phyloP scores from a whole-genome alignment of 1,140 invertebrate genomes.

The Drosophila insularis region DNA sequence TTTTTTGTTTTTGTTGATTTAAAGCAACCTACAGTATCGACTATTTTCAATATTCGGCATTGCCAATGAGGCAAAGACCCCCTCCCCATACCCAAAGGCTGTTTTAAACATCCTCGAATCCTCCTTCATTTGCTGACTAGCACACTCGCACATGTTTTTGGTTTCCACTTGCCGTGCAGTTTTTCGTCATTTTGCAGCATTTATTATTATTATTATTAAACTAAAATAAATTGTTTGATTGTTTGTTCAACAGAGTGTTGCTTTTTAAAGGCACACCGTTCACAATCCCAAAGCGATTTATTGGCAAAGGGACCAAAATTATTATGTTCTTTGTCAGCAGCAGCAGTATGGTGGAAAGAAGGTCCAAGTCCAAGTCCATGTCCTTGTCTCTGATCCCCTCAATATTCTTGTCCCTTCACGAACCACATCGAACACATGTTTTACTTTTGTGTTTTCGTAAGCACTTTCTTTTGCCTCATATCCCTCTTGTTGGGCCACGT shows the following conservation, averaged over 20 bases:
- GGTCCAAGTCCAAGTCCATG: not conserved
- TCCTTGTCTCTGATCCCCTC: not conserved
- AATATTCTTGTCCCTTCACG: not conserved
- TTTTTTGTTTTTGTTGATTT: constrained; percentile 12
- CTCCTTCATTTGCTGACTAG: not conserved
- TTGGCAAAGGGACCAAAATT: constrained; percentile 50
- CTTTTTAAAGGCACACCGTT: constrained; percentile 42
- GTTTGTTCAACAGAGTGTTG: constrained; percentile 65
- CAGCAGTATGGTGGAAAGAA: not conserved
- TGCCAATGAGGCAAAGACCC: constrained; percentile 26
- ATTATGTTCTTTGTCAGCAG: constrained; percentile 33
- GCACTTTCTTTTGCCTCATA: constrained; percentile 36
- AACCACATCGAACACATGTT: constrained; percentile 52
- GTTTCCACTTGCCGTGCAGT: constrained; percentile 48
- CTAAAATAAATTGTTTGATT: constrained; percentile 62
- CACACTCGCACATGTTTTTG: constrained; percentile 26
- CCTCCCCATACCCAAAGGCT: not conserved
- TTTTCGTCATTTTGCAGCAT: constrained; percentile 19
- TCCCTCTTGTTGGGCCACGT: not conserved
- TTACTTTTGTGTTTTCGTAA: constrained; percentile 60
- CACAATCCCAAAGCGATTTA: constrained; percentile 32
- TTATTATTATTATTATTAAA: constrained; percentile 53
- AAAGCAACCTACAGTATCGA: not conserved
- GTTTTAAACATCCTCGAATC: too few species aligned
- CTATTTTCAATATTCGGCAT: constrained; percentile 31